These are phyloP conservation scores for Andrena chrysosceles DNA, from an alignment of 2,888 invertebrate genomes.

Conservation along the genomic window DNA sequence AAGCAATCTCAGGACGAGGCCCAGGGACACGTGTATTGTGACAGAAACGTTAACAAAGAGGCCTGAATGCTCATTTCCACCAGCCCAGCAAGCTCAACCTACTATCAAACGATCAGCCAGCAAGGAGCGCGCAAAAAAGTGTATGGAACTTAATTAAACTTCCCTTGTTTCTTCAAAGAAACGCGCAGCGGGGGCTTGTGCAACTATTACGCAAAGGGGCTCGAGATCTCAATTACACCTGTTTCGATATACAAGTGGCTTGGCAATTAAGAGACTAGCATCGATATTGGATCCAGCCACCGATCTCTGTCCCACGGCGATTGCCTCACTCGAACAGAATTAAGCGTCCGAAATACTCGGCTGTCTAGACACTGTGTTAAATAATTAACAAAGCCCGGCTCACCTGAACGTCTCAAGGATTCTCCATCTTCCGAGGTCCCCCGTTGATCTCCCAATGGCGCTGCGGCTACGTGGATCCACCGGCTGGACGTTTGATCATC, in stretches of 20 bases:
- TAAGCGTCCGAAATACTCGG: not conserved
- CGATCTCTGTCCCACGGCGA: not conserved
- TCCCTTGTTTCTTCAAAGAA: not conserved
- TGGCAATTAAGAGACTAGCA: constrained; percentile 6
- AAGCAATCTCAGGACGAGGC: constrained; percentile 29
- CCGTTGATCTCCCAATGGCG: constrained; percentile 25
- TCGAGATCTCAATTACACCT: constrained; percentile 17
- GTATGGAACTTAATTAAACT: constrained; percentile 21
- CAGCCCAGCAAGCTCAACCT: not conserved
- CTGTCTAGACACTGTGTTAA: not conserved
- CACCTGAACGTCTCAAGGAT: constrained; percentile 62
- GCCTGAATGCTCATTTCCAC: constrained; percentile 20
- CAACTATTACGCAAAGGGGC: constrained; percentile 16
- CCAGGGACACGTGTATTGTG: not conserved
- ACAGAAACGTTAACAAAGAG: constrained; percentile 11
- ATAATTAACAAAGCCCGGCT: constrained; percentile 34
- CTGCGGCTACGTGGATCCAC: constrained; percentile 1
- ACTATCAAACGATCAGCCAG: too few relatives aligned
- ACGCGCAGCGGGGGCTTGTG: not conserved
- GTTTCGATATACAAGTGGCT: constrained; percentile 19
- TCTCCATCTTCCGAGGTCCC: constrained; percentile 57
- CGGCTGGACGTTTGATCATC: constrained; percentile 35
- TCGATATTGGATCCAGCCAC: not conserved
- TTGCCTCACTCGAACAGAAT: constrained; percentile 1
- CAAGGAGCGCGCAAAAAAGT: too few relatives aligned